Conservation (phyloP, 2,888 invertebrate genomes). For the Drosophila nr. fundita region DNA sequence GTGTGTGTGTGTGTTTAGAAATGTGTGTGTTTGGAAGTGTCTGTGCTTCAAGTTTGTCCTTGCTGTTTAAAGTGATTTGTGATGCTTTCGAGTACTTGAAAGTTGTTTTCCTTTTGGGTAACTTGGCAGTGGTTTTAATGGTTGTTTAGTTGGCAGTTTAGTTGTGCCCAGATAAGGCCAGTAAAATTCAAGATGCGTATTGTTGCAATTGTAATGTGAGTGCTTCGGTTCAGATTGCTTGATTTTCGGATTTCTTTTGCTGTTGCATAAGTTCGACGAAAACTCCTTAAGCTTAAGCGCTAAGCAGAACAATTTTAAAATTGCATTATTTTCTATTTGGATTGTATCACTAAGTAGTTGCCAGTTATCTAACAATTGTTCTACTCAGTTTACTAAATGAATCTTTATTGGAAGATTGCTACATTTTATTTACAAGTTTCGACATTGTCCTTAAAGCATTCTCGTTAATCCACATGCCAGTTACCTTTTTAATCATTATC, state of each 20-base stretch:
- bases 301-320: not conserved
- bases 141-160: slow-evolving; percentile 72
- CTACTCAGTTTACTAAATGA: not conserved
- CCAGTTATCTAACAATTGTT: not conserved
- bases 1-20: slow-evolving; percentile 6
- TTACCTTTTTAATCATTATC: not conserved
- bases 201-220: slow-evolving; percentile 59
- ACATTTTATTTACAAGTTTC: not conserved
- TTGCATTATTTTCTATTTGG: not conserved
- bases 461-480: not conserved
- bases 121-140: slow-evolving; percentile 73
- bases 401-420: not conserved
- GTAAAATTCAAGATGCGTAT: slow-evolving; percentile 58
- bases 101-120: slow-evolving; percentile 60
- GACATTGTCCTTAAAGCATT: not conserved
- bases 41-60: slow-evolving; percentile 62
- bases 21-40: slow-evolving; percentile 12
- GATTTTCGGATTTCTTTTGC: not conserved
- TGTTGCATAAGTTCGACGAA: slow-evolving; percentile 29
- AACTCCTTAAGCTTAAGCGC: slow-evolving; percentile 29
- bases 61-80: slow-evolving; percentile 77
- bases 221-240: slow-evolving; percentile 32
- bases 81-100: slow-evolving; percentile 70
- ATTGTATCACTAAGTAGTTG: not conserved
- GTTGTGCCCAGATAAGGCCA: slow-evolving; percentile 50